A percentile compares a stretch with the other conserved stretches of the same genome.
Conservation (phyloP, 2,113 vertebrate species). For the Alethe diademata region DNA sequence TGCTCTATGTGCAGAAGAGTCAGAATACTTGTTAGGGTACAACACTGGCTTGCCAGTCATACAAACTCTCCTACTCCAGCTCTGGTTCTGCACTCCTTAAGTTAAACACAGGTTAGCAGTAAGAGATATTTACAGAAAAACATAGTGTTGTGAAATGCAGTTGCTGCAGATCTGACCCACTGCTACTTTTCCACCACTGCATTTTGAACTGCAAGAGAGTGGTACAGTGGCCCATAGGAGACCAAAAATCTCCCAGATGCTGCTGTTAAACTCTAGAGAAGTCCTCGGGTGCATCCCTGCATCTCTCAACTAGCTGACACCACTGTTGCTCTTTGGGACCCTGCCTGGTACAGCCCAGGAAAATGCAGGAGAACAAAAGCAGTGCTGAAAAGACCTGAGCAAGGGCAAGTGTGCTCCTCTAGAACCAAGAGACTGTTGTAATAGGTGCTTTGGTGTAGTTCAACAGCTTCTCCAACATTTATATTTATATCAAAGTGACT, state of each 20-base stretch:
- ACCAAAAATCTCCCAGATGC: neutral
- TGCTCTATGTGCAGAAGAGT: neutral
- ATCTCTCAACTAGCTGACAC: neutral
- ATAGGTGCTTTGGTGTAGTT: neutral
- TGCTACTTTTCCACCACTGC: neutral
- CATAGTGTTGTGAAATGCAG: accelerated
- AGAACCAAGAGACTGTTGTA: neutral
- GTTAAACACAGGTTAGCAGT: neutral
- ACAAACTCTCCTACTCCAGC: neutral
- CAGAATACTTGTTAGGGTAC: neutral
- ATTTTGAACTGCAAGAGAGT: neutral
- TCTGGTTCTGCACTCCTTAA: neutral
- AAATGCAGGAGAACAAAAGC: neutral
- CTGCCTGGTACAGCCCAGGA: neutral
- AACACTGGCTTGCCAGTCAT: neutral
- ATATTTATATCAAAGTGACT: neutral
- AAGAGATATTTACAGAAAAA: neutral
- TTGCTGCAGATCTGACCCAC: neutral
- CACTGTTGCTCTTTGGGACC: neutral
- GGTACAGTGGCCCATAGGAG: neutral
- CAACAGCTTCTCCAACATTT: neutral
- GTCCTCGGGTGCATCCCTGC: neutral
- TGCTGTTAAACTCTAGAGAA: neutral
- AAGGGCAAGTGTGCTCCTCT: neutral
- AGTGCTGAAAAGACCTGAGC: neutral